phyloP scores from a whole-genome alignment of 2,113 vertebrate species.

The Sapayoa aenigma region DNA sequence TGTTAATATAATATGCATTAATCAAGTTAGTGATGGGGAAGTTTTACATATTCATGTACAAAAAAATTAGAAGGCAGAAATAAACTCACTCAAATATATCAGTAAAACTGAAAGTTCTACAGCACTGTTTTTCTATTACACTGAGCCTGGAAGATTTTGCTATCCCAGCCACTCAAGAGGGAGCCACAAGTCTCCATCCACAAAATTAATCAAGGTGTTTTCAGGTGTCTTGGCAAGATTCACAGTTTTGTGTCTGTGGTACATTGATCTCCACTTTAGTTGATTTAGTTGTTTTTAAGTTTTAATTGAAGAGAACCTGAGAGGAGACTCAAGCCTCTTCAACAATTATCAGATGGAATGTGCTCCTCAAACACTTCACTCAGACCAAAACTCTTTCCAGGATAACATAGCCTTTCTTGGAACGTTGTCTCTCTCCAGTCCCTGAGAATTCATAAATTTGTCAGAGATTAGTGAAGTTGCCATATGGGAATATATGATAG shows the following conservation, averaged over 20 bases:
- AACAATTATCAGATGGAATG: conserved; percentile 78
- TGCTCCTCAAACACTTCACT: conserved; percentile 83
- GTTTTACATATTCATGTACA: not conserved
- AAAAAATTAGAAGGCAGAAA: not conserved
- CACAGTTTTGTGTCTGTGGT: not conserved
- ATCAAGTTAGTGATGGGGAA: not conserved
- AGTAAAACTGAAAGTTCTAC: not conserved
- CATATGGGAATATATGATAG: not conserved
- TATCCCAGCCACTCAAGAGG: not conserved
- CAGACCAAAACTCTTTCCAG: conserved; percentile 82
- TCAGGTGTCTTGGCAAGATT: not conserved
- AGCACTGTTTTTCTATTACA: not conserved
- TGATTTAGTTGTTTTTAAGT: conserved; percentile 33
- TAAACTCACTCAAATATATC: not conserved
- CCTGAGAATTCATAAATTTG: not conserved
- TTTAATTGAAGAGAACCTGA: conserved; percentile 51
- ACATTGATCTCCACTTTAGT: not conserved
- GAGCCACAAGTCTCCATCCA: not conserved
- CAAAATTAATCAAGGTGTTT: not conserved
- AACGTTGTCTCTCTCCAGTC: conserved; percentile 76
- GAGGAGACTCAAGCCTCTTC: conserved; percentile 54
- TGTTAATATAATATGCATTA: not conserved
- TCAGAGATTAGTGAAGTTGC: not conserved
- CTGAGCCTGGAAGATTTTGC: not conserved
- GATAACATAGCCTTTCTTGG: conserved; percentile 84